Conservation (phyloP, 2,797 vertebrate genomes). For the Hydrophis major region DNA sequence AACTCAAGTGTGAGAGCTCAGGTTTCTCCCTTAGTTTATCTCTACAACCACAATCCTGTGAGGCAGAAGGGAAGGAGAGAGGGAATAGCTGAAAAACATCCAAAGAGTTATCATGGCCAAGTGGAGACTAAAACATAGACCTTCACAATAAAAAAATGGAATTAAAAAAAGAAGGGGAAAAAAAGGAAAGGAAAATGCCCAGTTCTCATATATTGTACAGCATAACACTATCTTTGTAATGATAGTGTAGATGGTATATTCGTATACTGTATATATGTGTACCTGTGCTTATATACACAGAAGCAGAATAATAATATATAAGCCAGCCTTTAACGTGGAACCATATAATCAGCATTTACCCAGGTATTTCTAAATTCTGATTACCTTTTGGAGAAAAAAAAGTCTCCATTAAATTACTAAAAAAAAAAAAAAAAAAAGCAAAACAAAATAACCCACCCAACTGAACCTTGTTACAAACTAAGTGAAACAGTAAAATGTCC, state of each 20-base stretch:
- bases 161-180: background rate
- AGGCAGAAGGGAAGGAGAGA: background rate
- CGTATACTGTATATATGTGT: background rate
- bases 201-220: background rate
- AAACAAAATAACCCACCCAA: background rate
- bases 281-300: background rate
- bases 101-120: background rate
- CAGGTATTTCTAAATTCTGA: constrained; percentile 49
- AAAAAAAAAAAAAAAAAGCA: constrained; percentile 56
- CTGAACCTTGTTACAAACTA: constrained; percentile 73
- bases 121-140: background rate
- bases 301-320: background rate
- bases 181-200: background rate
- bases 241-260: too few species aligned
- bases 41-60: background rate
- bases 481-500: constrained; percentile 78
- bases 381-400: constrained; percentile 50
- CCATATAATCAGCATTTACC: background rate
- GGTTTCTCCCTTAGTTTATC: background rate
- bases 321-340: too few species aligned
- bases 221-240: background rate
- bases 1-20: background rate
- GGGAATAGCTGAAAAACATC: background rate
- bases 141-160: background rate
- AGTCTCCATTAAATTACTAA: constrained; percentile 68